Conservation (phyloP, 2,888 invertebrate genomes). For the Trichopria drosophilae region DNA sequence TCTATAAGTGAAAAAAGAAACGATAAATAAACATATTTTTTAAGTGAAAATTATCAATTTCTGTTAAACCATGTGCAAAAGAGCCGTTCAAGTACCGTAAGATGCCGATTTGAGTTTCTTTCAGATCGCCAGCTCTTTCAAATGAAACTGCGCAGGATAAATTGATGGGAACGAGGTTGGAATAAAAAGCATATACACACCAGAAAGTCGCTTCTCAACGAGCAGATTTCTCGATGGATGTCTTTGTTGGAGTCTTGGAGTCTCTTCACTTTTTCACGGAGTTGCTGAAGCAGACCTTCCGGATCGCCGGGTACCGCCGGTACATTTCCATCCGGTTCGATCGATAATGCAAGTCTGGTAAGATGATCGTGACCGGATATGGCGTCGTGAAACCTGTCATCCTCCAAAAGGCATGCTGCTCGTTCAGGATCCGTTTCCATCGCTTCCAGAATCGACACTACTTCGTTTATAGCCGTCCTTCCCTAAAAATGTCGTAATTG, state of each 20-base stretch:
- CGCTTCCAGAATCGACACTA: constrained; percentile 41
- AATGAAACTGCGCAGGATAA: too few relatives aligned
- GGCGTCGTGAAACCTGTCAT: constrained; percentile 41
- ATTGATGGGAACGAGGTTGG: too few relatives aligned
- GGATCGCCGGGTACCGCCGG: constrained; percentile 30
- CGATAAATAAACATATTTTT: too few relatives aligned
- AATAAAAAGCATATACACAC: constrained; percentile 38
- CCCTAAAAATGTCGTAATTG: constrained; percentile 14
- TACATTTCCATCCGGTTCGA: constrained; percentile 43
- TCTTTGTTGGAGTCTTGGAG: constrained; percentile 43
- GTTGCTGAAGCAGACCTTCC: constrained; percentile 38
- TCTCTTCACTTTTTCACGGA: constrained; percentile 45
- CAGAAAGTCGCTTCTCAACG: constrained; percentile 46
- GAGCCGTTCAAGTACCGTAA: too few relatives aligned
- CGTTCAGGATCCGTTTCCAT: constrained; percentile 37
- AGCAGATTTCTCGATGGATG: constrained; percentile 44
- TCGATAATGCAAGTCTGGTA: constrained; percentile 47
- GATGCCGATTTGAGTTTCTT: too few relatives aligned
- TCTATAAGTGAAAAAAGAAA: too few relatives aligned
- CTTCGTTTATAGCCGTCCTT: constrained; percentile 36
- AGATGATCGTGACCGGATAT: constrained; percentile 44
- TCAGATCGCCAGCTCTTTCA: too few relatives aligned
- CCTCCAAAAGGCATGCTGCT: constrained; percentile 35
- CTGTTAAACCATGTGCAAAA: too few relatives aligned
- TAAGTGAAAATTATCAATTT: too few relatives aligned